Percentiles rank a stretch among this genome's conserved stretches.
Conservation (phyloP, 2,113 vertebrate genomes). For the Tachysurus fulvidraco region DNA sequence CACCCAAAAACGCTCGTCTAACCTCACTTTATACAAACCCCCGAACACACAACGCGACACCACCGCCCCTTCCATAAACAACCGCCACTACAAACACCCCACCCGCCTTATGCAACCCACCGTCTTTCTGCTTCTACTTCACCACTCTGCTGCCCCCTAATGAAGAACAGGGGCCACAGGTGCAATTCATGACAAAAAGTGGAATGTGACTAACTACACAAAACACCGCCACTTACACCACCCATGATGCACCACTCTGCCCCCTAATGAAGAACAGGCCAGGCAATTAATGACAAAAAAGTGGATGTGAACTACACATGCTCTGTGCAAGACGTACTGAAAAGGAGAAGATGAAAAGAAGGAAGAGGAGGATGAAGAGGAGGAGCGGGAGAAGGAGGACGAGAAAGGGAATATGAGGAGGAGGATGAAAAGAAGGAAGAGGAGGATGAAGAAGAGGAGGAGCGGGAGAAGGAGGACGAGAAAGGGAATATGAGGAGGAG, state of each 20-base stretch:
- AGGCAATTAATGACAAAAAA: slow-evolving; percentile 49
- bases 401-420: slow-evolving; percentile 22
- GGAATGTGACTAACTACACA: too few species aligned
- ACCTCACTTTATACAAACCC: too few species aligned
- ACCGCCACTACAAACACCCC: too few species aligned
- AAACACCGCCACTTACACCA: slow-evolving; percentile 62
- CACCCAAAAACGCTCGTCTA: too few species aligned
- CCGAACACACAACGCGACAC: too few species aligned
- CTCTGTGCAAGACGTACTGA: slow-evolving; percentile 40
- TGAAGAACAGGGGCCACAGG: too few species aligned
- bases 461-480: background rate
- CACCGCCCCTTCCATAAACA: too few species aligned
- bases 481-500: slow-evolving; percentile 8
- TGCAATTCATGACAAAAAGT: too few species aligned
- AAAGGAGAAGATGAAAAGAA: slow-evolving; percentile 11
- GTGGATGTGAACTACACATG: slow-evolving; percentile 61
- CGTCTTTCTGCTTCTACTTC: too few species aligned
- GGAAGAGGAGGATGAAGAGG: slow-evolving; percentile 6
- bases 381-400: slow-evolving; percentile 4
- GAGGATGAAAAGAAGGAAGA: background rate
- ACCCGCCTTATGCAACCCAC: too few species aligned
- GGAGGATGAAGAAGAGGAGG: slow-evolving; percentile 33
- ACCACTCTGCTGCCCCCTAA: too few species aligned
- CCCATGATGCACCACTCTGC: slow-evolving; percentile 64
- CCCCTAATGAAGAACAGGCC: slow-evolving; percentile 65